Conservation (phyloP, 2,113 vertebrate genomes). For the Atlantisia rogersi region DNA sequence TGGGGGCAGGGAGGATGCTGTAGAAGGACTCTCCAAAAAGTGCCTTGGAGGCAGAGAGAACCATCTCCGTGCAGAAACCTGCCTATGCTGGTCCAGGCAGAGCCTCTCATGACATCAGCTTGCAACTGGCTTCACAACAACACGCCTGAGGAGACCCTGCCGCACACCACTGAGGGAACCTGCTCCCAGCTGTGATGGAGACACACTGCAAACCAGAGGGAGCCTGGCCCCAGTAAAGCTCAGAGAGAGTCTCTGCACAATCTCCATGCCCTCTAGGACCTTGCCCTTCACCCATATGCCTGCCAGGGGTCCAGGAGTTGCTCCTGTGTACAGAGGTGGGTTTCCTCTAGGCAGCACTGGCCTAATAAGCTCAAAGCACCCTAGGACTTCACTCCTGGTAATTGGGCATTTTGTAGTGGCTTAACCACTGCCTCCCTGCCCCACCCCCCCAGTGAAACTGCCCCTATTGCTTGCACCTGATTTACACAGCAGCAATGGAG, state of each 20-base stretch:
- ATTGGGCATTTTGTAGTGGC: not conserved
- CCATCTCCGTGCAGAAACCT: conserved; percentile 2
- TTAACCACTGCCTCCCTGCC: not conserved
- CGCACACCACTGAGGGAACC: accelerated
- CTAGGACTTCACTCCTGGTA: not conserved
- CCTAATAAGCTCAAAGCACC: not conserved
- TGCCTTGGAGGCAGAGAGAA: conserved; percentile 4
- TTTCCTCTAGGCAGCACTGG: not conserved
- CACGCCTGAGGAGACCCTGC: not conserved
- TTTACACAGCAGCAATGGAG: not conserved
- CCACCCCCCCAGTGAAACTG: not conserved
- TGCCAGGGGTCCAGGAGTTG: not conserved
- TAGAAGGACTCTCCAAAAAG: conserved; percentile 18
- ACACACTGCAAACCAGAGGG: not conserved
- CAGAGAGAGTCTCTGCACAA: not conserved
- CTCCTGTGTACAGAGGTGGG: accelerated
- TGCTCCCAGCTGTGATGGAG: accelerated
- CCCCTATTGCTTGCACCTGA: not conserved
- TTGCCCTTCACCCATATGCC: not conserved
- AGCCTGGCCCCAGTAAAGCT: not conserved
- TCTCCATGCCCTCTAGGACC: not conserved
- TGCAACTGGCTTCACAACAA: not conserved
- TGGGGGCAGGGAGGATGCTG: conserved; percentile 27
- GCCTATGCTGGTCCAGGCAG: conserved; percentile 1
- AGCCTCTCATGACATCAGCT: conserved; percentile 56